Evolutionary conservation across 2,113 vertebrate genomes (phyloP).

Genomic region (Lepus europaeus): DNA sequence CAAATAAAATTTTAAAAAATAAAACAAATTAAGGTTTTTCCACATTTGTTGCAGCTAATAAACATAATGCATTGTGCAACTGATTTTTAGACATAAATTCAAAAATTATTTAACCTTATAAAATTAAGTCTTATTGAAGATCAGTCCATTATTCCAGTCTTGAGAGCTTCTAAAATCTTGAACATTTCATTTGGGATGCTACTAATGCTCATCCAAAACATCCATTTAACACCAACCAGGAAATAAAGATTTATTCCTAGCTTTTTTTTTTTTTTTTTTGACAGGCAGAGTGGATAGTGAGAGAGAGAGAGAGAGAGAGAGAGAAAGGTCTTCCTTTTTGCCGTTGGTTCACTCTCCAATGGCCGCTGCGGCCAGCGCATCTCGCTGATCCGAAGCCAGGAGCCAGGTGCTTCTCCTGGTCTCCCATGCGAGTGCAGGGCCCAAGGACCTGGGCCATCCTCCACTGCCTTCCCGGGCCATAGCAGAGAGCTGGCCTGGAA

Average conservation of each 20-base stretch:
- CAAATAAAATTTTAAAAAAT: slow-evolving; percentile 9
- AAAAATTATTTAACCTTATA: slow-evolving; percentile 49
- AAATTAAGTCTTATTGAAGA: not conserved
- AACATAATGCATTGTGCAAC: slow-evolving; percentile 11
- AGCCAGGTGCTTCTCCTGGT: no score
- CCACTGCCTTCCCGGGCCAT: no score
- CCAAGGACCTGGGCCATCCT: no score
- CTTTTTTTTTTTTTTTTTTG: no score
- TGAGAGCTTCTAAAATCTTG: slow-evolving; percentile 42
- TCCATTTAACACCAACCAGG: slow-evolving; percentile 26
- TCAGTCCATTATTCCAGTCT: not conserved
- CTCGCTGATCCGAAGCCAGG: no score
- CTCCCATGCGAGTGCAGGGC: no score
- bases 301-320: no score
- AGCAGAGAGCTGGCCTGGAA: no score
- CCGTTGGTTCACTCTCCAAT: no score
- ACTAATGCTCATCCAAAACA: slow-evolving; percentile 19
- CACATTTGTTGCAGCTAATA: not conserved
- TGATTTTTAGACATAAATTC: slow-evolving; percentile 39
- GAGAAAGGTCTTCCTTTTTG: no score
- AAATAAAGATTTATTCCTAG: not conserved
- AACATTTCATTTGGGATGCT: slow-evolving; percentile 48
- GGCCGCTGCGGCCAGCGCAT: no score
- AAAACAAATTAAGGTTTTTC: slow-evolving; percentile 57
- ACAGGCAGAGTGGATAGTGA: no score